Percentiles rank a stretch among this genome's conserved stretches.
Conservation (phyloP, 2,113 vertebrate genomes). For the Pogona vitticeps region DNA sequence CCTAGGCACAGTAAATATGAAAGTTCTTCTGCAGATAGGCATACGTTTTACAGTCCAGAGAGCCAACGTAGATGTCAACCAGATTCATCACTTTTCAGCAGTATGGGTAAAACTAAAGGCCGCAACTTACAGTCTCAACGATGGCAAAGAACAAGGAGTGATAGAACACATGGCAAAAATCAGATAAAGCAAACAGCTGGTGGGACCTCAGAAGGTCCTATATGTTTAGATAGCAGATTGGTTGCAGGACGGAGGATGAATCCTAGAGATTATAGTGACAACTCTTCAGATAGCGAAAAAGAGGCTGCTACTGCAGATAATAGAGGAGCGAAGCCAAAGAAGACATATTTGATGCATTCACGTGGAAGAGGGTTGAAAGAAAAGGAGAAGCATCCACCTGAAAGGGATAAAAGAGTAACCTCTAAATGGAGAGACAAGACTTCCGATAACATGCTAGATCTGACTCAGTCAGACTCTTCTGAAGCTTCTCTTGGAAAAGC, state of each 20-base stretch:
- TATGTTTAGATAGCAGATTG: constrained; percentile 50
- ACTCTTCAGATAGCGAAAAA: constrained; percentile 78
- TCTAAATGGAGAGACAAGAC: constrained; percentile 71
- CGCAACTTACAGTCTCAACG: constrained; percentile 75
- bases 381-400: constrained; percentile 73
- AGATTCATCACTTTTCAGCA: constrained; percentile 70
- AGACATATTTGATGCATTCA: constrained; percentile 68
- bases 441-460: constrained; percentile 71
- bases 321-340: constrained; percentile 84
- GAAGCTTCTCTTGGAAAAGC: constrained; percentile 72
- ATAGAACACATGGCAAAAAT: constrained; percentile 64
- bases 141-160: constrained; percentile 79
- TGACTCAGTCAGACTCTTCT: constrained; percentile 71
- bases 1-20: constrained; percentile 66
- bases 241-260: constrained; percentile 67
- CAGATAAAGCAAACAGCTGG: constrained; percentile 64
- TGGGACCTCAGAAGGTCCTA: constrained; percentile 56
- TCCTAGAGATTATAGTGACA: constrained; percentile 69
- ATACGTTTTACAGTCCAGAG: constrained; percentile 62
- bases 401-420: constrained; percentile 69
- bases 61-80: constrained; percentile 69
- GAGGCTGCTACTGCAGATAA: constrained; percentile 72
- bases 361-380: constrained; percentile 76
- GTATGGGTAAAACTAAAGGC: constrained; percentile 74
- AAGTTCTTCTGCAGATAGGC: constrained; percentile 65